Evolutionary conservation across 2,888 invertebrate species (phyloP), one percentile per base, ranked within the genome.

Genomic region (Ecliptopera silaceata): DNA sequence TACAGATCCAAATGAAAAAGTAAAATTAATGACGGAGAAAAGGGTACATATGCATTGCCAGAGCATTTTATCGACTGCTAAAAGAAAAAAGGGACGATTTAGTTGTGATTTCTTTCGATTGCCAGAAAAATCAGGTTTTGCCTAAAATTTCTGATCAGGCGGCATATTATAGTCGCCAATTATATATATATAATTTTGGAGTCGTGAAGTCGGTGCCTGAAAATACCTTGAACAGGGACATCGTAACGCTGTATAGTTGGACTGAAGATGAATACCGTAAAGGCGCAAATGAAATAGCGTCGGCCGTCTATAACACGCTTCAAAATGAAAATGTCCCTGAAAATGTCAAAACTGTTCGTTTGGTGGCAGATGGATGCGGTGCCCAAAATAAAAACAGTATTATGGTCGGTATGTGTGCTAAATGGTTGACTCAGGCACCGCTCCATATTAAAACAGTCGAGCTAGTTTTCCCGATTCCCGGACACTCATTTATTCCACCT

Each of bases 181-280:
- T 70, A 11, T 67, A 69, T 56, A 55, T 71, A n/a, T 69, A 68
- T 54, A 68, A 72, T 60, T 72, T 71, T 61, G 63, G 53, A 20
- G 38, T 66, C 4, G 67, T 69, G 10, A 44, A 48, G 43, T 50
- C 59, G 5, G 65, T 64, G n/a, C 62, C n/a, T 62, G 64, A 54
- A 31, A 67, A 65, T 32, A 59, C 42, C 5, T 61, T 68, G 20
- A 62, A 60, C 29, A 57, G 22, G 38, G 59, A 68, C 36, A 68
- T 51, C 29, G 66, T 69, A 31, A 60, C 57, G 11, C 47, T 68
- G 29, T 71, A 68, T 56, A 45, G 52, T 12, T 72, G 67, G 64
- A 68, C 62, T 15, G 70, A 70, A 60, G 62, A 72, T 39, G 61
- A 72, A 52, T 31, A 62, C 34, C 44, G 48, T 11, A 72, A 70